Conservation (phyloP, 2,113 vertebrate genomes). For the Peromyscus maniculatus region DNA sequence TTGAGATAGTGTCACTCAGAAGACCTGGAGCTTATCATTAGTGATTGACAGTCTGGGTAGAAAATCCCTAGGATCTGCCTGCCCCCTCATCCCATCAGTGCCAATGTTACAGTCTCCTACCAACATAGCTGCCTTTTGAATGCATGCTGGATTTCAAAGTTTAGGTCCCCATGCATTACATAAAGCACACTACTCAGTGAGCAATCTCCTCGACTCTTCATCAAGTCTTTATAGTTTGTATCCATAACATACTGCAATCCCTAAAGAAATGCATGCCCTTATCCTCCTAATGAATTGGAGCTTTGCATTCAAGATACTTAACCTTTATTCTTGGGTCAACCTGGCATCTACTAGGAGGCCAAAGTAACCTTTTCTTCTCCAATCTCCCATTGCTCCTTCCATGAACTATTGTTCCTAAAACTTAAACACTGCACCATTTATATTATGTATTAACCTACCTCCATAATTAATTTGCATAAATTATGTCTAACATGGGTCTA, state of each 20-base stretch:
- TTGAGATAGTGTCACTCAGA: neutral
- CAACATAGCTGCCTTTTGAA: neutral
- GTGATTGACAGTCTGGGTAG: neutral
- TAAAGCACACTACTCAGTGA: neutral
- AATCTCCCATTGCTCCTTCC: neutral
- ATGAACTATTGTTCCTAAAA: neutral
- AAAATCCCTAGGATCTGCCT: too few species aligned
- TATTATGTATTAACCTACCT: neutral
- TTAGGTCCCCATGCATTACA: neutral
- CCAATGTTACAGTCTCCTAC: neutral
- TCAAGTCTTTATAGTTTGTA: neutral
- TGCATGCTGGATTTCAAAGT: neutral
- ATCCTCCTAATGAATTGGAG: rapidly evolving
- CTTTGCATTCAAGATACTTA: neutral
- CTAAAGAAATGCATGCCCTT: neutral
- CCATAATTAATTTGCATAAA: neutral
- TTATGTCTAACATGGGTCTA: neutral
- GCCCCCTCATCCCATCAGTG: rapidly evolving
- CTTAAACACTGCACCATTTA: neutral
- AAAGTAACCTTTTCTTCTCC: neutral
- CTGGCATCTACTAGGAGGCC: neutral
- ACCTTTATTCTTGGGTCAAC: neutral
- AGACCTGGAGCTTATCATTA: neutral
- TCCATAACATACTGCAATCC: neutral
- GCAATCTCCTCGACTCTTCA: neutral